phyloP scores from a whole-genome alignment of 2,888 invertebrate genomes.

The Aleiodes leptofemur region DNA sequence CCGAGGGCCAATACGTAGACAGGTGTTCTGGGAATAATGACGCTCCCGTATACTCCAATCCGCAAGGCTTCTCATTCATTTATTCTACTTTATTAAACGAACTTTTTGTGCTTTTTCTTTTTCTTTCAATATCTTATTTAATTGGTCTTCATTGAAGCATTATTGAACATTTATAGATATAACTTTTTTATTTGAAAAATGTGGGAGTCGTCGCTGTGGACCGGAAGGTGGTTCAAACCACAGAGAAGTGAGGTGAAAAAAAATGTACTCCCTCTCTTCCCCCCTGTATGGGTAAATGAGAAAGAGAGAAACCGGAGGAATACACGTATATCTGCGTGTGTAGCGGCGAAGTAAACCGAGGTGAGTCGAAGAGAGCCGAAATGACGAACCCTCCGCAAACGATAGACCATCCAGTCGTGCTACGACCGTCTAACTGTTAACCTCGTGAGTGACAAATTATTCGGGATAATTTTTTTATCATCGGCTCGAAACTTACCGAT shows the following conservation, averaged over 20 bases:
- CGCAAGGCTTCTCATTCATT: conserved; percentile 2
- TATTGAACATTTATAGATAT: too few relatives aligned
- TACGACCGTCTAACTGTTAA: conserved; percentile 69
- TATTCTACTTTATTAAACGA: too few relatives aligned
- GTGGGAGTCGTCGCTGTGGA: conserved; percentile 32
- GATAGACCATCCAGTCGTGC: conserved; percentile 68
- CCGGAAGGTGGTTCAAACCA: conserved; percentile 35
- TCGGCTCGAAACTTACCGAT: too few relatives aligned
- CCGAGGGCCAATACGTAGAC: conserved; percentile 25
- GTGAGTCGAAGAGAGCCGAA: conserved; percentile 56
- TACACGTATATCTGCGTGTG: conserved; percentile 52
- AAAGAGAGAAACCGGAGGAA: conserved; percentile 51
- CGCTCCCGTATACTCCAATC: neutral
- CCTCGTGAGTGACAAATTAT: conserved; percentile 57
- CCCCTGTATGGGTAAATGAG: conserved; percentile 17
- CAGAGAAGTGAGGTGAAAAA: conserved; percentile 22
- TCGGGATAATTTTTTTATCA: conserved; percentile 45
- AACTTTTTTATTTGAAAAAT: neutral
- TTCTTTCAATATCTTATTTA: too few relatives aligned
- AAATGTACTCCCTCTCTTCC: neutral
- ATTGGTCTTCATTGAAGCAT: too few relatives aligned
- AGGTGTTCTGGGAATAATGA: conserved; percentile 30
- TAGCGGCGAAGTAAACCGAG: conserved; percentile 59
- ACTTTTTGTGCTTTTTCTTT: too few relatives aligned
- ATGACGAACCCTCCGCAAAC: conserved; percentile 57